These are phyloP conservation scores for Incurvaria masculella DNA, from an alignment of 2,888 invertebrate species.

Conservation along the genomic window DNA sequence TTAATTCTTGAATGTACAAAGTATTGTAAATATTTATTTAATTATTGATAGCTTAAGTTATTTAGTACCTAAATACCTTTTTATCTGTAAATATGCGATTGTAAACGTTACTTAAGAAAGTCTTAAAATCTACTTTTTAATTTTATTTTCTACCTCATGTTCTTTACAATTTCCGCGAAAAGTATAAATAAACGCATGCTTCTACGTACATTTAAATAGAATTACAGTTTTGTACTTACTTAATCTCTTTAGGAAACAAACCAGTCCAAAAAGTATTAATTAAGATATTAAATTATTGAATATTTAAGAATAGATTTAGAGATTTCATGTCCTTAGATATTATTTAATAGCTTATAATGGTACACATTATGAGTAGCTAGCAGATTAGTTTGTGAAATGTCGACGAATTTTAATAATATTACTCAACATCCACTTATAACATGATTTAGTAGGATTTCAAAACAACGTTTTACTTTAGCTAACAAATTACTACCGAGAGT, in stretches of 20 bases:
- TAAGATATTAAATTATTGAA: background rate
- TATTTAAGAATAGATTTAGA: too few species aligned
- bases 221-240: background rate
- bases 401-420: too few species aligned
- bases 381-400: too few species aligned
- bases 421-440: too few species aligned
- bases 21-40: constrained; percentile 36
- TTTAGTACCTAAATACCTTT: background rate
- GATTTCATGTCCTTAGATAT: background rate
- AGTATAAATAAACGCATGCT: too few species aligned
- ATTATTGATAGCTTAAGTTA: background rate
- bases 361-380: too few species aligned
- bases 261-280: background rate
- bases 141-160: background rate
- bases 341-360: too few species aligned
- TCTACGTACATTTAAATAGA: background rate
- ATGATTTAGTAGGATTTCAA: too few species aligned
- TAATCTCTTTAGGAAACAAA: background rate
- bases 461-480: too few species aligned
- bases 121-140: background rate
- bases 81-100: background rate
- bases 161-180: too few species aligned
- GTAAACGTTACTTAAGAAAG: too few species aligned
- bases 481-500: too few species aligned
- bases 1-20: constrained; percentile 39